Base-by-base conservation (phyloP, 2,797 vertebrate genomes). In the Lycodopsis pacificus region DNA sequence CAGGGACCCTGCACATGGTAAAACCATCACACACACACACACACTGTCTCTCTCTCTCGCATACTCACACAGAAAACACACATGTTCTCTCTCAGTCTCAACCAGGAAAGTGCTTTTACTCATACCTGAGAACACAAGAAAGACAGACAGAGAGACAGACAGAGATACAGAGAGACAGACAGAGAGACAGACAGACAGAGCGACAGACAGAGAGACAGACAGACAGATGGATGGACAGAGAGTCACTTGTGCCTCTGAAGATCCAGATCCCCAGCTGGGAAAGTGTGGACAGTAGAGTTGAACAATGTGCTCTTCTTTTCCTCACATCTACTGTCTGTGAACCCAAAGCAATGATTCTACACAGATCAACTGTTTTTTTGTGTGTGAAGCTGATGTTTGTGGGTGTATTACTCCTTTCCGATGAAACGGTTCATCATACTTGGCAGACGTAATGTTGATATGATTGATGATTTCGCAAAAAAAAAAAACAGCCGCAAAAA, bases 1-100 rank as follows among this genome's bases (percentile, higher is more conserved):
- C 86, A 79, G 88, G 86, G 89, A 91, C 82, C 76, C 65, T 57
- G 72, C 92, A 93, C 87, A 94, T 94, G 93, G 91, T 93, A 92
- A 93, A 94, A 70, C 81, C 77, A 94, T 94, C 91, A 92, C 81
- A 86, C 65, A 71, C 63, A 48, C 54, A 64, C 79, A 76, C 71
- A 74, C 73, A 27, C 76, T 66, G 67, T 40, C 76, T 87, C 58
- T 9, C 64, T 63, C 49, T 77, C 69, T 53, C 42, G 30, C 66
- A 79, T 59, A 56, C 82, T 67, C 77, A 80, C 57, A 82, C 76
- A 88, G 65, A 81, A 59, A 79, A 93, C 84, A 86, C 66, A 84
- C 83, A 86, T 86, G 82, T 90, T 89, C 89, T 78, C 71, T 75
- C 70, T 86, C 79, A 85, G 80, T 73, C 77, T 82, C 69, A 38